Base-by-base conservation (phyloP, 2,888 invertebrate species). In the Chymomyza caudatula region DNA sequence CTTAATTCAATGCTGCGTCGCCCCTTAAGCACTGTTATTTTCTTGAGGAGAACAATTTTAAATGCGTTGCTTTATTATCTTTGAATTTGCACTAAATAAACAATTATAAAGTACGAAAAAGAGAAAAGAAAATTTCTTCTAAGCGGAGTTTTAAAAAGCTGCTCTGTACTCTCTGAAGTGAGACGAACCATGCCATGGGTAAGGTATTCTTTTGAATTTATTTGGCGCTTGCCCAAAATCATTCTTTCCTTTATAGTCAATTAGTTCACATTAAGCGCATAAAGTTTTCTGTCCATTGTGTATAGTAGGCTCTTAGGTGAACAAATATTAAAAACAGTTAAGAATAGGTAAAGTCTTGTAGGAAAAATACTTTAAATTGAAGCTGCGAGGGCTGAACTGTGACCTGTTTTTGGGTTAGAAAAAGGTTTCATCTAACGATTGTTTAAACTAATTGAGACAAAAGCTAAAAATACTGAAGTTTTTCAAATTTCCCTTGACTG, bases 61-160 rank as follows among this genome's bases (percentile, higher is more conserved):
- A 8, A 37, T 37, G 29, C 29, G 1, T 37, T 11, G 29, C 11
- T 37, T 37, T 80, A 78, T 85, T 80, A 76, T 78, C 86, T 71
- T 80, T 83, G 73, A 80, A 83, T 80, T 84, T 84, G 62, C 71
- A 61, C 55, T 53, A 11, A 29, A 51, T 64, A 67, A 60, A 77
- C n/a, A 62, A 72, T 63, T 67, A 25, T 8, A 22, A 56, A 2
- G 61, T n/a, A n/a, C n/a, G n/a, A n/a, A 20, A 51, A 20, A 47
- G 5, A 13, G 2, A 17, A 51, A 51, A 43, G 22, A 17, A 49
- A 19, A 13, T 5, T 29, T 8, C 51, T 29, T 8, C 51, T 44
- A 60, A 60, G 37, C n/a, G 53, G 49, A 19, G 47, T 43, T 49
- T 67, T 73, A 60, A 60, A 65, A 65, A 53, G 71, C 60, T 63